Conservation (phyloP, 2,113 vertebrate species). For the Myiopsitta monachus region DNA sequence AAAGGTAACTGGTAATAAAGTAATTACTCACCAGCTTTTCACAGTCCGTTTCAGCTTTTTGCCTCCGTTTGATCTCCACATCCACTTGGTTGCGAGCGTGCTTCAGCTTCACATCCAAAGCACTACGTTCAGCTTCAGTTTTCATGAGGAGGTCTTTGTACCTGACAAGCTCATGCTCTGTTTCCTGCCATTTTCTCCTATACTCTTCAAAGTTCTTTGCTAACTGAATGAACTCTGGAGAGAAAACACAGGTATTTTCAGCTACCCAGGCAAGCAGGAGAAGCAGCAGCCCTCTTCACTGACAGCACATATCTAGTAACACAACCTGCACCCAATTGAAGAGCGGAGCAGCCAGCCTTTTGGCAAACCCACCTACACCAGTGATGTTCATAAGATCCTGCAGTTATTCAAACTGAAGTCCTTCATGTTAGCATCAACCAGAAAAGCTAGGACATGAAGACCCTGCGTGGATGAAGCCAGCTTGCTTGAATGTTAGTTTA, state of each 20-base stretch:
- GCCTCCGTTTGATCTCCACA: constrained; percentile 92
- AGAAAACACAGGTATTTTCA: rapidly evolving
- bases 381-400: not conserved
- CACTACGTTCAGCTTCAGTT: constrained; percentile 84
- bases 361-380: not conserved
- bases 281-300: not conserved
- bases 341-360: not conserved
- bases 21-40: constrained; percentile 87
- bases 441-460: rapidly evolving
- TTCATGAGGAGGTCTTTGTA: constrained; percentile 89
- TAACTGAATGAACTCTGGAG: constrained; percentile 90
- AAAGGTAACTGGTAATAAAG: not conserved
- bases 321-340: not conserved
- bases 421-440: not conserved
- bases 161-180: constrained; percentile 81
- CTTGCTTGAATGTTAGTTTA: not conserved
- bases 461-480: rapidly evolving
- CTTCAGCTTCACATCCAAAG: constrained; percentile 95
- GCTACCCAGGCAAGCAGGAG: not conserved
- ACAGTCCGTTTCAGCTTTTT: constrained; percentile 90
- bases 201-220: constrained; percentile 89
- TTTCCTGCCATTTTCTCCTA: constrained; percentile 82
- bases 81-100: constrained; percentile 98
- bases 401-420: not conserved
- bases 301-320: not conserved